These are phyloP conservation scores for Athalia rosae DNA, from an alignment of 2,888 invertebrate species.

Conservation along the genomic window DNA sequence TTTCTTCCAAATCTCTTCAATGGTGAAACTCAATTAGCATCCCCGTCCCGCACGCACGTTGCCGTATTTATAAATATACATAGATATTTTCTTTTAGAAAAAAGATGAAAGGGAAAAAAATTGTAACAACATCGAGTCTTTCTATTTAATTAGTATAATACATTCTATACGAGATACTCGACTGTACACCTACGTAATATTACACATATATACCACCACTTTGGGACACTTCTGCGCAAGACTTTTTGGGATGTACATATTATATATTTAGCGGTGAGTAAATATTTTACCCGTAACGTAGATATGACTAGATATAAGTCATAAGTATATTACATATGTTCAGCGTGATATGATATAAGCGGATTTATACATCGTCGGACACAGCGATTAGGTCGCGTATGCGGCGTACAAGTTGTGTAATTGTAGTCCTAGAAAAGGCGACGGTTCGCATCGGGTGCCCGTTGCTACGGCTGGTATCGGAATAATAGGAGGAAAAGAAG, in stretches of 20 bases:
- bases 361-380: not conserved
- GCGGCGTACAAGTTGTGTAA: not conserved
- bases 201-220: not conserved
- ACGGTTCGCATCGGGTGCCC: not conserved
- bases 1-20: no score
- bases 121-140: not conserved
- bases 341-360: not conserved
- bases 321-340: not conserved
- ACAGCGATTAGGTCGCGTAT: not conserved
- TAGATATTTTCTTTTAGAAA: no score
- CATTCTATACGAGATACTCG: not conserved
- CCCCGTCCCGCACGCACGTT: no score
- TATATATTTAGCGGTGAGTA: conserved; percentile 22
- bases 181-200: not conserved
- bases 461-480: not conserved
- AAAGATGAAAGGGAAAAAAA: no score
- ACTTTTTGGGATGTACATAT: conserved; percentile 29
- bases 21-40: no score
- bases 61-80: no score
- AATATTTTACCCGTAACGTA: conserved; percentile 1
- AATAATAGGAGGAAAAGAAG: not conserved
- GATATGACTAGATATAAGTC: conserved; percentile 9
- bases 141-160: conserved; percentile 6
- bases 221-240: not conserved
- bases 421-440: no score